Evolutionary conservation across 2,113 vertebrate genomes (phyloP), one percentile per base, ranked within the genome.

Genomic region (Pogona vitticeps): DNA sequence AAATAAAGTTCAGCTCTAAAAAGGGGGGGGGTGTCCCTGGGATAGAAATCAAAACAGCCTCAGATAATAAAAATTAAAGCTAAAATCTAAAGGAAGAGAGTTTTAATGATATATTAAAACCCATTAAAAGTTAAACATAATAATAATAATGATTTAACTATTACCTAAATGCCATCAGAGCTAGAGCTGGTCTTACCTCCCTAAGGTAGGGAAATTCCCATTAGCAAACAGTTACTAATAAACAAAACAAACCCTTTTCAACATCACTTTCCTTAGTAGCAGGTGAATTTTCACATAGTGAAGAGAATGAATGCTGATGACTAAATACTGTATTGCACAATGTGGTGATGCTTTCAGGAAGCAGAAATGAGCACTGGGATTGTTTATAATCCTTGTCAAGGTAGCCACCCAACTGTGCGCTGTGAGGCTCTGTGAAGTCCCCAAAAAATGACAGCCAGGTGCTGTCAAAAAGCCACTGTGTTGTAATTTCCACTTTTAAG

Each of bases 401-500:
- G 6, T 31, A 38, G 38, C 21, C 33, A 56, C 17, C 7, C 23
- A 46, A 38, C 1, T 6, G 12, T 6, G 59, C 28, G 26, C 78
- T 21, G 21, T 10, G 2, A 23, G 46, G 20, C 31, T 82, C 52
- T 72, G 52, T 59, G 21, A 83, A 83, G n/a, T 38, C 80, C 65
- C 78, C 65, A 28, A 28, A 68, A 31, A 7, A 68, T n/a, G 65
- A 68, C 3, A 14, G 40, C 9, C 17, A 28, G 15, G 2, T 17
- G 8, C 3, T 6, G 6, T 9, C 26, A 58, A 72, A 59, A 38
- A n/a, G 18, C 38, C 52, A 59, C 14, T 8, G 21, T 83, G 68
- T 73, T 83, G 68, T 26, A 83, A 83, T 72, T 73, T 83, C 81
- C 70, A 72, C 68, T 72, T 83, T 71, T 33, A 4, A 36, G 20